phyloP scores from a whole-genome alignment of 2,797 vertebrate genomes.

The Diceros bicornis region DNA sequence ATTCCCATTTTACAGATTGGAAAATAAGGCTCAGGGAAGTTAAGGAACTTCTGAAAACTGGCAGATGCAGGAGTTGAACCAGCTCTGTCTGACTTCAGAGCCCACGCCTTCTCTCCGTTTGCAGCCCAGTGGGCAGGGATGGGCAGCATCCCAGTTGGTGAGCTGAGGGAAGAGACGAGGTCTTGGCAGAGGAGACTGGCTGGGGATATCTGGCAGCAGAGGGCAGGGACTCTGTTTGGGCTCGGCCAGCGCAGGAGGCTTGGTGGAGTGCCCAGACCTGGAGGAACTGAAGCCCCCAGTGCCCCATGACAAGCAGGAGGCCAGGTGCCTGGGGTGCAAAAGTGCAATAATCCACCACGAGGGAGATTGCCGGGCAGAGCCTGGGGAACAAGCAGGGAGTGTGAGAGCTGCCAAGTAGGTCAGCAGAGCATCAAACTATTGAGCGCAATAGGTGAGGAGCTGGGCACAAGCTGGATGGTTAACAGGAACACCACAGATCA shows the following conservation, averaged over 20 bases:
- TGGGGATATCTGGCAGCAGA: background rate
- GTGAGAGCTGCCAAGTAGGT: background rate
- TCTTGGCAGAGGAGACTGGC: background rate
- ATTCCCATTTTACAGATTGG: constrained; percentile 45
- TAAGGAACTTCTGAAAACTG: background rate
- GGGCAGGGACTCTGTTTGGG: background rate
- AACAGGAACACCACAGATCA: background rate
- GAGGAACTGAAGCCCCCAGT: background rate
- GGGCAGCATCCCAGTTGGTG: background rate
- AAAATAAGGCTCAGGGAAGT: background rate
- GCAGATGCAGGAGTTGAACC: background rate
- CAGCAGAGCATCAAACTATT: background rate
- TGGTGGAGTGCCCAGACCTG: background rate
- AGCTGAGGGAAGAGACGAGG: background rate
- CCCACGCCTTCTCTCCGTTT: background rate
- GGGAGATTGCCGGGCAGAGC: background rate
- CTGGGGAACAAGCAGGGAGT: background rate
- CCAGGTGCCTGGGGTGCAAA: background rate
- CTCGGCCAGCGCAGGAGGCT: background rate
- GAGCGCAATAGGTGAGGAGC: background rate
- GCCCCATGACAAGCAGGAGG: background rate
- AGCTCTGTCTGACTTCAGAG: background rate
- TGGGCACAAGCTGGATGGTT: background rate
- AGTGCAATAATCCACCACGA: background rate
- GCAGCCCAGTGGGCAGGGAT: background rate